Conservation (phyloP, 2,888 invertebrate genomes). For the Drosophila crucigera region DNA sequence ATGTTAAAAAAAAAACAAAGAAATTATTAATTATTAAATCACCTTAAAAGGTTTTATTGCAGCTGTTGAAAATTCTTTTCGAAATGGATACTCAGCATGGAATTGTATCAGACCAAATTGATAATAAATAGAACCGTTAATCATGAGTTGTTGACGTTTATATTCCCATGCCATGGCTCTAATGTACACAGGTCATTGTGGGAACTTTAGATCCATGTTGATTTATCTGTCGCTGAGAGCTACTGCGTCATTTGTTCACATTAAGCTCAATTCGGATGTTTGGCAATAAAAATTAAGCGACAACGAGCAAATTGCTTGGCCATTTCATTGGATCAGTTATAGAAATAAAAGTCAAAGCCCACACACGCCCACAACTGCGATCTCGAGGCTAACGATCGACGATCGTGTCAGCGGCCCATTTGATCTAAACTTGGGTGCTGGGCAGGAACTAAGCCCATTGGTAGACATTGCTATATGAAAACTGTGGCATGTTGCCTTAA, state of each 20-base stretch:
- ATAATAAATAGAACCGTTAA: not conserved
- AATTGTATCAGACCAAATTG: not conserved
- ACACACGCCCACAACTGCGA: conserved; percentile 59
- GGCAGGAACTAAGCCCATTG: conserved; percentile 16
- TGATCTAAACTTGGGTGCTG: conserved; percentile 58
- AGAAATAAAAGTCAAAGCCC: conserved; percentile 52
- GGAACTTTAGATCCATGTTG: conserved; percentile 24
- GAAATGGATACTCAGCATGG: not conserved
- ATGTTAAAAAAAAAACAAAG: not conserved
- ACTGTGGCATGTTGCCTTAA: conserved; percentile 65
- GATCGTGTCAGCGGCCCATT: conserved; percentile 81
- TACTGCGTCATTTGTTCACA: conserved; percentile 59
- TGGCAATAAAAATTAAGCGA: conserved; percentile 71
- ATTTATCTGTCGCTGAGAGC: conserved; percentile 51
- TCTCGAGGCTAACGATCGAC: conserved; percentile 56
- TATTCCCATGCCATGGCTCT: not conserved
- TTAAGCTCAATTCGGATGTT: conserved; percentile 64
- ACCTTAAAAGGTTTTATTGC: not conserved
- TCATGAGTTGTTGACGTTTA: not conserved
- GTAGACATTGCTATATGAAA: conserved; percentile 46
- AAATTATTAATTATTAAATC: not conserved
- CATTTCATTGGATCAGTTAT: conserved; percentile 40
- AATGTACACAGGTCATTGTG: not conserved
- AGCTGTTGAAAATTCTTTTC: not conserved
- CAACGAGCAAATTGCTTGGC: conserved; percentile 48